Base-by-base conservation (phyloP, 2,797 vertebrate genomes). In the Florisuga fusca region DNA sequence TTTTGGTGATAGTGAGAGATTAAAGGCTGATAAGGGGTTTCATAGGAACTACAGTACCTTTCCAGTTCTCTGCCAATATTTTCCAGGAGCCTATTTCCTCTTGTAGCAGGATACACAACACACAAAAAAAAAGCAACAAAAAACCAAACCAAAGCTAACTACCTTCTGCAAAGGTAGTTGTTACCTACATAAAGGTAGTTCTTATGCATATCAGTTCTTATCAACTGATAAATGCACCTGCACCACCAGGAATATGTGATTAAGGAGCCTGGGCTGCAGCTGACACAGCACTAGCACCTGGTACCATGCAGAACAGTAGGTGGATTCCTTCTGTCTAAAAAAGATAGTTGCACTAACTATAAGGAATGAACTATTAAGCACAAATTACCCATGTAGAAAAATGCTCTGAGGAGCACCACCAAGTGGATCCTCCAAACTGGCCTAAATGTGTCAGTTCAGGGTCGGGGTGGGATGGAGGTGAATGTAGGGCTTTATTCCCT, bases 201-300 rank as follows among this genome's bases (percentile, higher is more conserved):
- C n/a, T n/a, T n/a, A n/a, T n/a, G n/a, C n/a, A n/a, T n/a, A n/a
- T n/a, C 80, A 94, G 53, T 76, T 84, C 82, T 87, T 97, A 96
- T 95, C 94, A 89, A 75, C 54, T 94, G 94, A 90, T 94, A 96
- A 95, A 90, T 29, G 93, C 27, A 51, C 74, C 77, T 93, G 93
- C 74, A 67, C 74, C 68, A 64, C 77, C 67, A 93, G 89, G 63
- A 34, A 34, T 63, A 57, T 5, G n/a, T 1, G 77, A 93, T 90
- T 90, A 90, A 45, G 16, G 67, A 72, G 58, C 50, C 59, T 78
- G 48, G 29, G 36, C 50, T 76, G 0, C 9, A 75, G 74, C 83
- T 94, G 93, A 64, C 57, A 57, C 86, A 55, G 73, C 4, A 6
- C 46, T 27, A 77, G 61, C 54, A 57, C 63, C 7, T 36, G 64